Percentiles rank a stretch among this genome's conserved stretches.
phyloP scores from a whole-genome alignment of 2,888 invertebrate genomes.

The Bombylius major region DNA sequence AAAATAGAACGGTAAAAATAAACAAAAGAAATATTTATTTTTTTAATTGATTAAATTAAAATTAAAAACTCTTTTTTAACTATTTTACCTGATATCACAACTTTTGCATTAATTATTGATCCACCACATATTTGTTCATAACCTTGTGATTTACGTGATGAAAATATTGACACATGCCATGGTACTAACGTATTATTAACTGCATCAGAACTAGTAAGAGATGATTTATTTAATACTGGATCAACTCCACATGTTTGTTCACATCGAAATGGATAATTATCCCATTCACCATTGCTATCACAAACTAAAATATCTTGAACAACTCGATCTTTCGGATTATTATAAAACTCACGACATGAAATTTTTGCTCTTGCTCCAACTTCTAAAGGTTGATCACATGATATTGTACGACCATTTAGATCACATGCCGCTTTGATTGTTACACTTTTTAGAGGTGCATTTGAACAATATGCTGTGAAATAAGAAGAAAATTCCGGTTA shows the following conservation, averaged over 20 bases:
- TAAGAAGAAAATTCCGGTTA: too few species aligned
- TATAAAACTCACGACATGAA: constrained; percentile 9
- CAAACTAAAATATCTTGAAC: constrained; percentile 15
- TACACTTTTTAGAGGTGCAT: not conserved
- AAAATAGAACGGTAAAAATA: too few species aligned
- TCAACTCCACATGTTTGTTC: constrained; percentile 21
- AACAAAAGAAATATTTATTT: too few species aligned
- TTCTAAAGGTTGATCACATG: constrained; percentile 10
- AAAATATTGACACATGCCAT: constrained; percentile 18
- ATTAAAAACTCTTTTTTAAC: too few species aligned
- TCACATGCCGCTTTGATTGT: constrained; percentile 10
- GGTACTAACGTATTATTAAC: constrained; percentile 15
- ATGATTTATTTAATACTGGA: constrained; percentile 4
- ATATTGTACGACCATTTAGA: constrained; percentile 3
- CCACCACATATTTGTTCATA: constrained; percentile 16
- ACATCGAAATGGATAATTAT: constrained; percentile 18
- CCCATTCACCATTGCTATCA: constrained; percentile 21
- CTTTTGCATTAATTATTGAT: constrained; percentile 16
- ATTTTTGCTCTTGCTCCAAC: constrained; percentile 15
- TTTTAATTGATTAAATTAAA: too few species aligned
- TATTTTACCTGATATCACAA: constrained; percentile 20
- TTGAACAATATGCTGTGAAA: constrained; percentile 2
- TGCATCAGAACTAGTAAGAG: constrained; percentile 2
- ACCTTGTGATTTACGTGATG: not conserved
- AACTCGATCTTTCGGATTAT: not conserved